phyloP scores from a whole-genome alignment of 2,888 invertebrate genomes.

The Sipha maydis region DNA sequence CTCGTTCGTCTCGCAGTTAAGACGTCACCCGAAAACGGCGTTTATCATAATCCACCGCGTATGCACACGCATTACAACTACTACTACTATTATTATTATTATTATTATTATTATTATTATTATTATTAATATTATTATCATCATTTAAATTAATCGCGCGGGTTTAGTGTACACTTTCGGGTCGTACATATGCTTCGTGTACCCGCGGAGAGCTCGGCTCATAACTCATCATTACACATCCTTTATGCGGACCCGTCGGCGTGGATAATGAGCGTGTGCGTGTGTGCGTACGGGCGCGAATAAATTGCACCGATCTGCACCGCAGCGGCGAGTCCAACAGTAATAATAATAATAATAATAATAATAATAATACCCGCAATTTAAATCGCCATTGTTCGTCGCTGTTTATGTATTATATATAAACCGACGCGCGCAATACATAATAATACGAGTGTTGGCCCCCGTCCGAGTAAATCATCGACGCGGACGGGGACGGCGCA shows the following conservation, averaged over 20 bases:
- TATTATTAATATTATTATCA: constrained; percentile 26
- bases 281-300: neutral
- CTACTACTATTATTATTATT: neutral
- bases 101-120: constrained; percentile 24
- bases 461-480: constrained; percentile 25
- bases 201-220: constrained; percentile 15
- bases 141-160: constrained; percentile 59
- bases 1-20: constrained; percentile 48
- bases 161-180: constrained; percentile 25
- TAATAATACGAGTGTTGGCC: neutral
- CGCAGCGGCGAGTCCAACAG: neutral
- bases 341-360: neutral
- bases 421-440: neutral
- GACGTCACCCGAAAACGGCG: constrained; percentile 38
- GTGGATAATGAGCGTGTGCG: constrained; percentile 48
- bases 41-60: neutral
- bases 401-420: neutral
- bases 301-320: constrained; percentile 13
- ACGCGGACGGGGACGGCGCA: neutral
- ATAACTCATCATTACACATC: constrained; percentile 62
- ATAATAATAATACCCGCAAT: constrained; percentile 38
- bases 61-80: neutral
- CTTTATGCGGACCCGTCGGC: constrained; percentile 49
- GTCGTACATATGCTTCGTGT: neutral
- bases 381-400: constrained; percentile 54